Conservation (phyloP, 2,888 invertebrate species). For the Rhodophaea formosa region DNA sequence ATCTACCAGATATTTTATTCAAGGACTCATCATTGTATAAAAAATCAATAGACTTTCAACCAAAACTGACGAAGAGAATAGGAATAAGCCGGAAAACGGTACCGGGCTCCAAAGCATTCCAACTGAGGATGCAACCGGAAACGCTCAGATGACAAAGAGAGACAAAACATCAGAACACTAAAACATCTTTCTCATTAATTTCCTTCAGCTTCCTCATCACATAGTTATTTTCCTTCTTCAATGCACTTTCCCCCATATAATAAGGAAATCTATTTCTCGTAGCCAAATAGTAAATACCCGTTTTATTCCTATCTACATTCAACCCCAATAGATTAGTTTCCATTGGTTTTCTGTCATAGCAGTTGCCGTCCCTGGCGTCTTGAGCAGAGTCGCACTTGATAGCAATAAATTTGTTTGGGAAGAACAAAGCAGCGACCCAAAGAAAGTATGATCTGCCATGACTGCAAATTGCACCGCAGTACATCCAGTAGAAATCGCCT, state of each 20-base stretch:
- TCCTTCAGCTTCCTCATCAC: background rate
- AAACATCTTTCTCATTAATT: background rate
- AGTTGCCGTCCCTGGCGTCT: constrained; percentile 33
- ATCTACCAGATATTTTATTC: no score
- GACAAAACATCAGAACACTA: background rate
- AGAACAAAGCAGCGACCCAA: constrained; percentile 32
- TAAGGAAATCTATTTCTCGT: constrained; percentile 40
- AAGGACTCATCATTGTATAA: no score
- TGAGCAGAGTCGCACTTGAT: constrained; percentile 36
- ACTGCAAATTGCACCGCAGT: constrained; percentile 33
- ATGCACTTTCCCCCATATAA: constrained; percentile 40
- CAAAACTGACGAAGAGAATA: no score
- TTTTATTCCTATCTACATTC: constrained; percentile 34
- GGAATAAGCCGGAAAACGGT: no score
- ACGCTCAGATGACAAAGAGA: no score
- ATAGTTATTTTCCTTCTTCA: constrained; percentile 36
- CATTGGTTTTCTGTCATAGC: constrained; percentile 32
- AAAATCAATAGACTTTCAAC: no score
- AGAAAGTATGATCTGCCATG: constrained; percentile 27
- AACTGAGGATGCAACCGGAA: no score
- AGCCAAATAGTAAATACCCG: constrained; percentile 42
- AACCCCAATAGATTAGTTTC: constrained; percentile 36
- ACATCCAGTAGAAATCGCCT: constrained; percentile 22
- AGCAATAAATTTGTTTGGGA: constrained; percentile 34
- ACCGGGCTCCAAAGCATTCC: no score